Evolutionary conservation across 2,888 invertebrate species (phyloP).

Genomic region (Seira musarum): DNA sequence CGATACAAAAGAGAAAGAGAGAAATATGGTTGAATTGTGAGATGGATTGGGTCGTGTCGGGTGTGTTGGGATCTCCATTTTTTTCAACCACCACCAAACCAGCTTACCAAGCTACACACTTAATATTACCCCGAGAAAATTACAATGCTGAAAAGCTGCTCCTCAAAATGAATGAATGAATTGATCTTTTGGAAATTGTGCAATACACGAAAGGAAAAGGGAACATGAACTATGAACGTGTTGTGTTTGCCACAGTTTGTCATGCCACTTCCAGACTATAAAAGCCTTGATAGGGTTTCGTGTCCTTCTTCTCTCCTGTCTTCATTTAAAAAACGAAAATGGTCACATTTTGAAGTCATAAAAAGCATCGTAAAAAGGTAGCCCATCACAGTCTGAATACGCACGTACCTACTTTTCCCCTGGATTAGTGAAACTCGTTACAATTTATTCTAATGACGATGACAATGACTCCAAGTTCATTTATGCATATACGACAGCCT

Average conservation of each 20-base stretch:
- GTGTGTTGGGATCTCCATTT: neutral
- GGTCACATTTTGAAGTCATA: neutral
- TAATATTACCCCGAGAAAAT: neutral
- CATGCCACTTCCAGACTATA: constrained; percentile 9
- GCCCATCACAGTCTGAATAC: too few species aligned
- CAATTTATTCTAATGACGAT: constrained; percentile 9
- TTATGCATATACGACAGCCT: neutral
- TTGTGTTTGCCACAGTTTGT: neutral
- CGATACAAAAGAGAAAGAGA: neutral
- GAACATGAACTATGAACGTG: constrained; percentile 3
- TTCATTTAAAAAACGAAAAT: neutral
- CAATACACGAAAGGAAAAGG: neutral
- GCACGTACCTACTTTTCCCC: neutral
- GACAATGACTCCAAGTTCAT: constrained; percentile 1
- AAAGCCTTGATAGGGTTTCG: neutral
- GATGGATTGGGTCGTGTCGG: neutral
- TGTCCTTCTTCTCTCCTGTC: too few species aligned
- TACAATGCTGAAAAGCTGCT: constrained; percentile 8
- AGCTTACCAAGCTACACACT: neutral
- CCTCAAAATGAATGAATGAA: neutral
- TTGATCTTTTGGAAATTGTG: constrained; percentile 1
- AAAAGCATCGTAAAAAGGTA: too few species aligned
- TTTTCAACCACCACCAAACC: neutral
- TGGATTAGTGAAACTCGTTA: constrained; percentile 4
- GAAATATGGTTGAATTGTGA: neutral